Percentiles rank a stretch among this genome's conserved stretches.
Evolutionary conservation across 2,888 invertebrate species (phyloP).

Genomic region (Hedya salicella): DNA sequence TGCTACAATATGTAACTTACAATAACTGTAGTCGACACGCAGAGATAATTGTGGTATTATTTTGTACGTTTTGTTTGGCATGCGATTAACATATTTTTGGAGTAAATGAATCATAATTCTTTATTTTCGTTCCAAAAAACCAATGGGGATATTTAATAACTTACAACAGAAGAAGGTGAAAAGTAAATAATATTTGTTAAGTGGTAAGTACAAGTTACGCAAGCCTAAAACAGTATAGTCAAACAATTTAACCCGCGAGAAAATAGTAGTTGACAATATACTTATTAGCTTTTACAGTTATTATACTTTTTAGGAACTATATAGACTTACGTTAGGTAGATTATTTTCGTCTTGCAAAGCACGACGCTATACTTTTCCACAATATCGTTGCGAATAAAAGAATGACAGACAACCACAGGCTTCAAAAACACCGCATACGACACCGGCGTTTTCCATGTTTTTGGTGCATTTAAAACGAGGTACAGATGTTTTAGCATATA

Average conservation of each 20-base stretch:
- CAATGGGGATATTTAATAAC: background rate
- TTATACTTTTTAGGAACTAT: no score
- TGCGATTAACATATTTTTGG: background rate
- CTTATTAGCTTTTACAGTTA: no score
- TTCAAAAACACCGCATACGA: background rate
- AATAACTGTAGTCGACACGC: background rate
- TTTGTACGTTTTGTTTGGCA: background rate
- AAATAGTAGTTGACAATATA: no score
- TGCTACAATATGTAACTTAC: background rate
- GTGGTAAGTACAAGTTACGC: no score
- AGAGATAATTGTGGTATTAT: background rate
- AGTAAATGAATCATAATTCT: background rate
- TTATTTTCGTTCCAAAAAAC: background rate
- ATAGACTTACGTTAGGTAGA: no score
- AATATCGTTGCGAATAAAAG: background rate
- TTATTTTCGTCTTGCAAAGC: no score
- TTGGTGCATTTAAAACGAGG: constrained; percentile 1
- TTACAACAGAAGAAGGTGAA: no score
- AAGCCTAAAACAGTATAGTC: no score
- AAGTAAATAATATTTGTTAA: no score
- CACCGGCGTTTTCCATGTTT: background rate
- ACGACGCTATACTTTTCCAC: background rate
- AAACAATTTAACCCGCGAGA: no score
- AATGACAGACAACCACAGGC: background rate
- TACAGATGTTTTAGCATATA: background rate